phyloP scores from a whole-genome alignment of 2,888 invertebrate species.

The Zygogramma bicolorata region DNA sequence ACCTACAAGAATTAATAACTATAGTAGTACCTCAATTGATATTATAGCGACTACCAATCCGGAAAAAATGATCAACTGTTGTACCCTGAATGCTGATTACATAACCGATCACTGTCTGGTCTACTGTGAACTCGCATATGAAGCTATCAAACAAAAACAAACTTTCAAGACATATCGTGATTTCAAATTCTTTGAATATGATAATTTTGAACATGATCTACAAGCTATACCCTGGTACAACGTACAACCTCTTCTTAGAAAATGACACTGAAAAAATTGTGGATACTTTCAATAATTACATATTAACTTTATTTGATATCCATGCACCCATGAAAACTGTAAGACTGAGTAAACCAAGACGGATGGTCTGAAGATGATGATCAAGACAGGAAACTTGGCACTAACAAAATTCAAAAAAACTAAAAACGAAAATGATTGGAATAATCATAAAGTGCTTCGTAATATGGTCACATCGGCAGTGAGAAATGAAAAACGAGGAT shows the following conservation, averaged over 20 bases:
- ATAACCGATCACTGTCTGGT: background rate
- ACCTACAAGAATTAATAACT: background rate
- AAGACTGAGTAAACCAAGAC: slow-evolving; percentile 2
- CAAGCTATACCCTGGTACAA: background rate
- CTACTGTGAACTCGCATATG: background rate
- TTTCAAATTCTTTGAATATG: background rate
- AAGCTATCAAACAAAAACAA: background rate
- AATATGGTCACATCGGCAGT: too few relatives aligned
- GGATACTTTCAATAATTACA: slow-evolving; percentile 5
- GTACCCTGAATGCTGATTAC: background rate
- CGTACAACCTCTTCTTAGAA: background rate
- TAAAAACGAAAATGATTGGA: too few relatives aligned
- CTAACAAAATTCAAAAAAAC: slow-evolving; percentile 25
- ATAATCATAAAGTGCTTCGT: too few relatives aligned
- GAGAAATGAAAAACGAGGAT: slow-evolving; percentile 3
- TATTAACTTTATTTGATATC: slow-evolving; percentile 14
- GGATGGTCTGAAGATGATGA: background rate
- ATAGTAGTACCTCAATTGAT: background rate
- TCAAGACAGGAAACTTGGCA: background rate
- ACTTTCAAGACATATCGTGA: background rate
- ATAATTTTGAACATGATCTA: background rate
- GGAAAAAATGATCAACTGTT: background rate
- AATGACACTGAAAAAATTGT: background rate
- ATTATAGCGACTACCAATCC: too few relatives aligned
- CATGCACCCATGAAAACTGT: slow-evolving; percentile 22